Base-by-base conservation (phyloP, 2,113 vertebrate species). In the Ctenomys sociabilis region DNA sequence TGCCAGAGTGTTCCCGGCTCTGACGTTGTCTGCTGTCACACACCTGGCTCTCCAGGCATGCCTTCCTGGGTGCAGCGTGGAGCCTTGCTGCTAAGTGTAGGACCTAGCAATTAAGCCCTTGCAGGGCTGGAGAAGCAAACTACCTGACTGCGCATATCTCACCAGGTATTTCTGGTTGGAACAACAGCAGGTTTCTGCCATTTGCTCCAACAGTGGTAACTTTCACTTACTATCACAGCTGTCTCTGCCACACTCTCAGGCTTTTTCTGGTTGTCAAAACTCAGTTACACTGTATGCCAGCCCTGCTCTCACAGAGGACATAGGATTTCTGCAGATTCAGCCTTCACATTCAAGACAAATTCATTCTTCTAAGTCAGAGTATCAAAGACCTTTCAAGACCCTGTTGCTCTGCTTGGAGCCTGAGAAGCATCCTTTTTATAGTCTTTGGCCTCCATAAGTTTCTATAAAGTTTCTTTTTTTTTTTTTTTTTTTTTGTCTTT, bases 401-500 rank as follows among this genome's bases (percentile, higher is more conserved):
- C 24, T 85, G 32, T 87, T 17, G 5, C 14, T 52, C 43, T 80
- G 21, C 52, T 88, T 4, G 19, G 92, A 16, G 30, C 73, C 68
- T 40, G 30, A 54, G 85, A 54, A 87, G 64, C 2, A 37, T 72
- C 9, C 4, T 89, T 68, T 81, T 59, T 19, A 40, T 59, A 16
- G 32, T 49, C 59, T 88, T 28, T 73, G 30, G 40, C 7, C 30
- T 86, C 85, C 6, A 10, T 77, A 78, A 83, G 21, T 86, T 86
- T 87, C 54, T 89, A 40, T 83, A 93, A 93, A 78, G 17, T 77
- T 73, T 83, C 59, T 77, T 84, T 57, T 4, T 54, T 89, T 85
- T 72, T 54, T 66, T 52, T 93, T 95, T 94, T 93, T 7, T 19
- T 83, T 86, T 92, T 30, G 19, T 87, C n/a, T n/a, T n/a, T n/a